Evolutionary conservation across 2,797 vertebrate genomes (phyloP).

Genomic region (Lateolabrax maculatus): DNA sequence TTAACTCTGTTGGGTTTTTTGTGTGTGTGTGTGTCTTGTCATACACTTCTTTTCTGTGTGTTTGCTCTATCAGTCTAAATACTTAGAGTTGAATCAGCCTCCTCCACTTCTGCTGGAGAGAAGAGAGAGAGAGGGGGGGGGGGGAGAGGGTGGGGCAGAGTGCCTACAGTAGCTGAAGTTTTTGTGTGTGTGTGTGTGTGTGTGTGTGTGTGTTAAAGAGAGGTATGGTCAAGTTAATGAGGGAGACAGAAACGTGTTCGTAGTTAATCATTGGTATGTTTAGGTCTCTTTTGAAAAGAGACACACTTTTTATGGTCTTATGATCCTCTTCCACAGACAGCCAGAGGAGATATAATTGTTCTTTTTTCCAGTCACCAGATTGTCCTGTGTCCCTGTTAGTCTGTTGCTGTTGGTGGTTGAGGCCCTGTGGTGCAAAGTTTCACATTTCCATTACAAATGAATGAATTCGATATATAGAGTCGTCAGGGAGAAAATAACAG

Average conservation of each 20-base stretch:
- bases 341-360: neutral
- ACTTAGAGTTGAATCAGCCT: conserved; percentile 45
- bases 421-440: neutral
- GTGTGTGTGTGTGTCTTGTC: conserved; percentile 12
- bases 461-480: neutral
- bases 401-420: neutral
- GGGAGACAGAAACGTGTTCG: neutral
- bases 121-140: conserved; percentile 4
- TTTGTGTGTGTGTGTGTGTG: conserved; percentile 17
- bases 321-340: neutral
- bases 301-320: neutral
- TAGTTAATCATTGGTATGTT: conserved; percentile 20
- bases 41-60: neutral
- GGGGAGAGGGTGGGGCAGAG: conserved; percentile 63
- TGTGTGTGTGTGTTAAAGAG: conserved; percentile 14
- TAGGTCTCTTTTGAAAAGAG: conserved; percentile 13
- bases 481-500: neutral
- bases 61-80: conserved; percentile 23
- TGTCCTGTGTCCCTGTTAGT: neutral
- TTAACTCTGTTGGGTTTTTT: neutral
- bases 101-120: conserved; percentile 45
- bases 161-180: conserved; percentile 44
- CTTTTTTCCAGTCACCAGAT: neutral
- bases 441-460: neutral
- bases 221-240: conserved; percentile 11